Conservation (phyloP, 2,113 vertebrate species). For the Triplophysa tibetana region DNA sequence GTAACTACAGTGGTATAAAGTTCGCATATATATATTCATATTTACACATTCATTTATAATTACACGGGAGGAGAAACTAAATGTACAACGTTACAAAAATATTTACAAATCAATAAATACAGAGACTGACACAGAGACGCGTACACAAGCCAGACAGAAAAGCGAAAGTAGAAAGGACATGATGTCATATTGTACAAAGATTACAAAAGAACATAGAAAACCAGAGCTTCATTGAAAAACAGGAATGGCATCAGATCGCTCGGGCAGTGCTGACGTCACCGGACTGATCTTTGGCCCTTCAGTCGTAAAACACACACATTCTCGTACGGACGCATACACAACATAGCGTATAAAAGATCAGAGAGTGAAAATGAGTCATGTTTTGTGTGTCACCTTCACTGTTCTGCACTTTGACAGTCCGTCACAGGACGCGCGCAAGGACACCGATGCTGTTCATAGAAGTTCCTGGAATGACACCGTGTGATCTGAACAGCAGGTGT, state of each 20-base stretch:
- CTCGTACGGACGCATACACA: conserved; percentile 11
- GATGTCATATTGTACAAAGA: conserved; percentile 57
- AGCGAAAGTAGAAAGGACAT: conserved; percentile 51
- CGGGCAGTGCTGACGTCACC: conserved; percentile 48
- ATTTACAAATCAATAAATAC: conserved; percentile 63
- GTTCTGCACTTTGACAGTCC: no score
- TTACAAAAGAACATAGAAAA: conserved; percentile 58
- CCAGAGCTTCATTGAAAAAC: conserved; percentile 36
- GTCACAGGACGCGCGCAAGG: no score
- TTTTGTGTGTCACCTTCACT: background rate
- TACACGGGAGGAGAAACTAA: conserved; percentile 58
- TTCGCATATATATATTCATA: conserved; percentile 57
- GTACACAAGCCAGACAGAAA: conserved; percentile 35
- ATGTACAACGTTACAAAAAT: conserved; percentile 62
- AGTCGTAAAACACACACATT: conserved; percentile 6
- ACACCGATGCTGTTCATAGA: no score
- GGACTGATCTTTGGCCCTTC: conserved; percentile 57
- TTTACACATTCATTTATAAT: conserved; percentile 62
- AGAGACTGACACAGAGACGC: conserved; percentile 8
- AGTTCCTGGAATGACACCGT: no score
- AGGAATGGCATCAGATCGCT: conserved; percentile 46
- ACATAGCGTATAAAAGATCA: background rate
- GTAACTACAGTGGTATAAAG: conserved; percentile 47
- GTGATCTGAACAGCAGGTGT: no score
- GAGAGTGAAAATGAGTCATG: background rate